A percentile compares a stretch with the other conserved stretches of the same genome.
Evolutionary conservation across 2,113 vertebrate genomes (phyloP).

Genomic region (Atractosteus spatula): DNA sequence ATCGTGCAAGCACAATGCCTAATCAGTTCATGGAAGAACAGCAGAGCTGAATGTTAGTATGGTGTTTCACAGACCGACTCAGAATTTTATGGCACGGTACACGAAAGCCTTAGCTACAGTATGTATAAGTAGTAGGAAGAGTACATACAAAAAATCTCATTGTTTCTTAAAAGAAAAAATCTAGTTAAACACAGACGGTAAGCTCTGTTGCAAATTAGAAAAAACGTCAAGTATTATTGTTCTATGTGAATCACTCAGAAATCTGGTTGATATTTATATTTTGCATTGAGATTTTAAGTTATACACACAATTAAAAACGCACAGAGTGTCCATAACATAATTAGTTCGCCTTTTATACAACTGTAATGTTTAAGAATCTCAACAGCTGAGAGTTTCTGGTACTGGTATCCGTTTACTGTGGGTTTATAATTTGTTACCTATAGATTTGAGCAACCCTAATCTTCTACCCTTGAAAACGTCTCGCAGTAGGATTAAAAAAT

Average conservation of each 20-base stretch:
- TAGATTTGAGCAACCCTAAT: too few relatives aligned
- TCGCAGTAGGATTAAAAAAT: too few relatives aligned
- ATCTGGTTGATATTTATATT: not conserved
- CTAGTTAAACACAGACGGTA: slow-evolving; percentile 8
- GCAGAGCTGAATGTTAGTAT: not conserved
- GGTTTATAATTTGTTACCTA: too few relatives aligned
- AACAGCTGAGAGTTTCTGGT: too few relatives aligned
- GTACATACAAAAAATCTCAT: not conserved
- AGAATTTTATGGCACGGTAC: not conserved
- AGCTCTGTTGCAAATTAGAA: not conserved
- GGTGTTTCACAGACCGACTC: not conserved
- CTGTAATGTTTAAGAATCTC: too few relatives aligned
- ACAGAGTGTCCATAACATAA: too few relatives aligned
- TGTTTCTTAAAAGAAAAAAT: slow-evolving; percentile 7
- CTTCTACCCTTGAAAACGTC: too few relatives aligned
- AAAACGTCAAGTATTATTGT: not conserved
- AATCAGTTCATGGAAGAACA: slow-evolving; percentile 2
- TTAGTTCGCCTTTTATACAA: too few relatives aligned
- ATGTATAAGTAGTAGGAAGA: not conserved
- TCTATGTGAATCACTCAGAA: not conserved
- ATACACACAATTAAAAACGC: too few relatives aligned
- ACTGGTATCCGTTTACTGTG: too few relatives aligned
- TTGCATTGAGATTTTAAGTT: not conserved
- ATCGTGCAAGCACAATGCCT: slow-evolving; percentile 5
- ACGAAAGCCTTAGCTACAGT: not conserved